A percentile compares a stretch with the other conserved stretches of the same genome.
Evolutionary conservation across 2,888 invertebrate species (phyloP).

Genomic region (Trichopria drosophilae): DNA sequence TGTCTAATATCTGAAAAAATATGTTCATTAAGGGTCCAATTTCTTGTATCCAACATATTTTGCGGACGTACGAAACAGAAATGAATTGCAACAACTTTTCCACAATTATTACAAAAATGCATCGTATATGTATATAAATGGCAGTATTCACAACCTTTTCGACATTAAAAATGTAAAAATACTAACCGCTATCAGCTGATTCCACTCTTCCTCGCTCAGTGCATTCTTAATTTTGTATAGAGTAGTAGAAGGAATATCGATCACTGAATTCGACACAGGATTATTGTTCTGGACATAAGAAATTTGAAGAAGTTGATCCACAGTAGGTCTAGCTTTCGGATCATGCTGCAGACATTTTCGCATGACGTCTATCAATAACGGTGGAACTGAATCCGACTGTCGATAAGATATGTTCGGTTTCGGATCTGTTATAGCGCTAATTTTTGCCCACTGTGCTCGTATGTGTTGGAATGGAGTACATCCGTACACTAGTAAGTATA

Average conservation of each 20-base stretch:
- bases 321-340: slow-evolving; percentile 72
- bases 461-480: slow-evolving; percentile 89
- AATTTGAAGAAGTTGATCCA: slow-evolving; percentile 70
- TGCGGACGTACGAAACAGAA: no score
- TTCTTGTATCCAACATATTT: no score
- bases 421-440: slow-evolving; percentile 77
- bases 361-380: slow-evolving; percentile 67
- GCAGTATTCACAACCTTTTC: neutral
- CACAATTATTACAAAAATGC: neutral
- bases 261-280: slow-evolving; percentile 12
- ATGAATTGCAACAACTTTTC: no score
- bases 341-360: slow-evolving; percentile 75
- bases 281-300: slow-evolving; percentile 52
- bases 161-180: neutral
- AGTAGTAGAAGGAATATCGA: slow-evolving; percentile 43
- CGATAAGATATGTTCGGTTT: slow-evolving; percentile 67
- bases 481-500: slow-evolving; percentile 89
- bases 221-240: slow-evolving; percentile 48
- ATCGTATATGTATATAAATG: neutral
- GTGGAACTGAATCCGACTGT: slow-evolving; percentile 61
- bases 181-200: slow-evolving; percentile 47
- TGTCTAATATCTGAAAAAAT: no score
- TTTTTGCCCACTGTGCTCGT: slow-evolving; percentile 70
- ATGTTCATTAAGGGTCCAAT: no score
- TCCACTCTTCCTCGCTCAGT: slow-evolving; percentile 51